phyloP scores from a whole-genome alignment of 2,113 vertebrate genomes.

The Tichodroma muraria region DNA sequence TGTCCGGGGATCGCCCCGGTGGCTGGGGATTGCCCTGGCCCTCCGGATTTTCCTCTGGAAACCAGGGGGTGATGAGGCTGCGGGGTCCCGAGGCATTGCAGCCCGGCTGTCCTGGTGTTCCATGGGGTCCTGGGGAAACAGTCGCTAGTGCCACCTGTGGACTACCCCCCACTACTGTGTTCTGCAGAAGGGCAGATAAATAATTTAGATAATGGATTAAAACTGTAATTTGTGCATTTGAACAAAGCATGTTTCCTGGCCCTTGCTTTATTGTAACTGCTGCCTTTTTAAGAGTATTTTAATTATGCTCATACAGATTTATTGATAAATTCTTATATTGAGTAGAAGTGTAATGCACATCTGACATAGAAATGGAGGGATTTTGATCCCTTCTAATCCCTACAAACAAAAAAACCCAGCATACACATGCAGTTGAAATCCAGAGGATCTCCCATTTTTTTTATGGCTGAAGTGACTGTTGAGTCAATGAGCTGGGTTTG shows the following conservation, averaged over 20 bases:
- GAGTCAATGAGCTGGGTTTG: rapidly evolving
- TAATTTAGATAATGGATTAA: background rate
- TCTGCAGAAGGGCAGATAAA: background rate
- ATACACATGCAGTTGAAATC: background rate
- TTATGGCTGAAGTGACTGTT: background rate
- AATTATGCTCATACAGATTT: background rate
- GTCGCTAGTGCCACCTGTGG: rapidly evolving
- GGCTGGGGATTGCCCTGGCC: background rate
- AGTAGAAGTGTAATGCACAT: background rate
- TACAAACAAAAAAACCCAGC: background rate
- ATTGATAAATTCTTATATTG: background rate
- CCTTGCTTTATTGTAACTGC: background rate
- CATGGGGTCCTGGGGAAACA: background rate
- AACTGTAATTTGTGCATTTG: background rate
- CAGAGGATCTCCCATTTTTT: background rate
- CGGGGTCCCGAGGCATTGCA: no score
- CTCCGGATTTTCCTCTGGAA: background rate
- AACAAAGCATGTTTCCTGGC: background rate
- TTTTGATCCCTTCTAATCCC: background rate
- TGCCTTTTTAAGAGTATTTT: background rate
- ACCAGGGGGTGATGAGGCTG: no score
- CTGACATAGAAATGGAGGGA: background rate
- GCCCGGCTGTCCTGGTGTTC: background rate
- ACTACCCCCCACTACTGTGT: background rate
- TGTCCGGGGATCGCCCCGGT: background rate